Conservation (phyloP, 2,797 vertebrate genomes). For the Pteropus rufus region DNA sequence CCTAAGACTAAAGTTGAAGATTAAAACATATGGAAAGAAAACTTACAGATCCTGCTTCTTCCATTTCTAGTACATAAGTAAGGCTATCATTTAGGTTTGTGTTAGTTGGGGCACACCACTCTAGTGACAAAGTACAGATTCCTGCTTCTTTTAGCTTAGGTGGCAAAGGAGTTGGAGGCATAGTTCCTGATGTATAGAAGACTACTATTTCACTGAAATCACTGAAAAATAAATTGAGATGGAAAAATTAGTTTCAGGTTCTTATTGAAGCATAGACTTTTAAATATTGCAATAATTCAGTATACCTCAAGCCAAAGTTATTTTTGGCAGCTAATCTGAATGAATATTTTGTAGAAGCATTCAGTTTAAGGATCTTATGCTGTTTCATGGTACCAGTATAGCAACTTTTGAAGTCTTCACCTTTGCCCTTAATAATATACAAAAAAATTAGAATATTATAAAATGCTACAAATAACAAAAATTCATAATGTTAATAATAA, state of each 20-base stretch:
- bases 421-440: conserved; percentile 79
- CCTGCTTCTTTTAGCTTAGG: conserved; percentile 79
- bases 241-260: conserved; percentile 28
- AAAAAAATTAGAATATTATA: neutral
- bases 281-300: neutral
- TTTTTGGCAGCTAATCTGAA: conserved; percentile 89
- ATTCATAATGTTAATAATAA: neutral
- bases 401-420: conserved; percentile 84
- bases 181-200: conserved; percentile 82
- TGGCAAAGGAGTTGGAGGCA: conserved; percentile 76
- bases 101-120: conserved; percentile 82
- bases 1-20: neutral
- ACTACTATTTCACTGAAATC: conserved; percentile 84
- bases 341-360: conserved; percentile 84
- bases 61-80: conserved; percentile 86
- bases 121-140: conserved; percentile 81
- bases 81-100: conserved; percentile 74
- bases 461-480: conserved; percentile 7
- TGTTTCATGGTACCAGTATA: conserved; percentile 87
- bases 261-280: neutral
- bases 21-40: neutral
- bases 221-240: conserved; percentile 70
- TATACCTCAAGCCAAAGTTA: conserved; percentile 86
- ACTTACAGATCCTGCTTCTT: conserved; percentile 86
- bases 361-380: conserved; percentile 84